Percentiles rank a stretch among this genome's conserved stretches.
Conservation (phyloP, 2,113 vertebrate species). For the Muscicapa adusta region DNA sequence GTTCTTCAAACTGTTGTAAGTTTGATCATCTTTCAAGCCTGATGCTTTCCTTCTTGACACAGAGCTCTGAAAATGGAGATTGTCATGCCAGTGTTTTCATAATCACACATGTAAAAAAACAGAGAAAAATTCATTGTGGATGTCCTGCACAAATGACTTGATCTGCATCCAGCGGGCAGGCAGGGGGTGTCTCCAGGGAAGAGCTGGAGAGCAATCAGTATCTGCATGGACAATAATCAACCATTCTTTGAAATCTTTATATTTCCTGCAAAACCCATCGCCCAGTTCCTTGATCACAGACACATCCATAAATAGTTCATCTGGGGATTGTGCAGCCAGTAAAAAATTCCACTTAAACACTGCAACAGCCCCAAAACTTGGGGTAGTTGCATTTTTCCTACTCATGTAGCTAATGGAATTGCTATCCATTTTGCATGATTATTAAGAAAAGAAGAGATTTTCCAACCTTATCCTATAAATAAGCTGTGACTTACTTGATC, state of each 20-base stretch:
- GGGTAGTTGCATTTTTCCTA: neutral
- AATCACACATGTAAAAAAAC: neutral
- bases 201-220: constrained; percentile 29
- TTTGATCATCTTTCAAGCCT: constrained; percentile 41
- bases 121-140: neutral
- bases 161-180: constrained; percentile 29
- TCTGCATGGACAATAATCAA: constrained; percentile 33
- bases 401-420: neutral
- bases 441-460: constrained; percentile 21
- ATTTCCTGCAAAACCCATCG: neutral
- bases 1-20: constrained; percentile 32
- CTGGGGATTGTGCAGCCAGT: constrained; percentile 5
- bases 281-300: constrained; percentile 31
- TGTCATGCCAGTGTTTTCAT: constrained; percentile 16
- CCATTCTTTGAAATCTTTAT: constrained; percentile 37
- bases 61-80: constrained; percentile 15
- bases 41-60: constrained; percentile 40
- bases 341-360: constrained; percentile 27
- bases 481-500: constrained; percentile 40
- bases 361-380: neutral
- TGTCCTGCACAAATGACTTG: constrained; percentile 41
- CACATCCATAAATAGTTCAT: constrained; percentile 14
- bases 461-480: constrained; percentile 37
- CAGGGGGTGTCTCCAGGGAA: constrained; percentile 35
- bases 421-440: neutral